These are phyloP conservation scores for Idaea biselata DNA, from an alignment of 2,888 invertebrate genomes.

Conservation along the genomic window DNA sequence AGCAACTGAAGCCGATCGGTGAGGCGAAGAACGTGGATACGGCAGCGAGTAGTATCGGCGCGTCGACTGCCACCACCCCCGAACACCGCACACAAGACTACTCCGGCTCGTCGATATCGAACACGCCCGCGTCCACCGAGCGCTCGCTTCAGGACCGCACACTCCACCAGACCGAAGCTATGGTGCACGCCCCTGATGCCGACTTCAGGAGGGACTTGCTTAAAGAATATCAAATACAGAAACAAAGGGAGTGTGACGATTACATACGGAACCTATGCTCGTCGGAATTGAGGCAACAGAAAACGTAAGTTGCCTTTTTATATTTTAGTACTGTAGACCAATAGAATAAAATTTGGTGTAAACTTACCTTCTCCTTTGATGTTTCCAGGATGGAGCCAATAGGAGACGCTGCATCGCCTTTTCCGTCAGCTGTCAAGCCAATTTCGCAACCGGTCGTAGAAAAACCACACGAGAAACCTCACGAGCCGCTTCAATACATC, in stretches of 20 bases:
- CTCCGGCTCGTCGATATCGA: conserved; percentile 83
- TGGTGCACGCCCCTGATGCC: conserved; percentile 52
- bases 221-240: conserved; percentile 90
- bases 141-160: conserved; percentile 57
- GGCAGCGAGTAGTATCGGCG: conserved; percentile 58
- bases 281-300: conserved; percentile 60
- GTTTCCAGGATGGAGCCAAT: conserved; percentile 60
- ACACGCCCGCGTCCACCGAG: conserved; percentile 85
- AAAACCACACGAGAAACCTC: conserved; percentile 36
- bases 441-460: conserved; percentile 33
- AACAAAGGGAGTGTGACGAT: conserved; percentile 82
- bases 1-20: conserved; percentile 55
- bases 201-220: conserved; percentile 84
- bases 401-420: conserved; percentile 45
- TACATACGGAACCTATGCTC: conserved; percentile 71
- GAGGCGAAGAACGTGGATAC: conserved; percentile 36
- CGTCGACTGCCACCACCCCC: conserved; percentile 82
- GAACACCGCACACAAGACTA: conserved; percentile 85
- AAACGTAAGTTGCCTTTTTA: conserved; percentile 51
- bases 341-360: conserved; percentile 13
- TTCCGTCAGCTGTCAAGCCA: conserved; percentile 43
- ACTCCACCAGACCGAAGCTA: conserved; percentile 50
- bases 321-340: conserved; percentile 8
- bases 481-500: conserved; percentile 37
- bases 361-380: conserved; percentile 4